Percentiles rank a stretch among this genome's conserved stretches.
These are phyloP conservation scores for Amyelois transitella DNA, from an alignment of 1,140 invertebrate genomes.

Conservation along the genomic window DNA sequence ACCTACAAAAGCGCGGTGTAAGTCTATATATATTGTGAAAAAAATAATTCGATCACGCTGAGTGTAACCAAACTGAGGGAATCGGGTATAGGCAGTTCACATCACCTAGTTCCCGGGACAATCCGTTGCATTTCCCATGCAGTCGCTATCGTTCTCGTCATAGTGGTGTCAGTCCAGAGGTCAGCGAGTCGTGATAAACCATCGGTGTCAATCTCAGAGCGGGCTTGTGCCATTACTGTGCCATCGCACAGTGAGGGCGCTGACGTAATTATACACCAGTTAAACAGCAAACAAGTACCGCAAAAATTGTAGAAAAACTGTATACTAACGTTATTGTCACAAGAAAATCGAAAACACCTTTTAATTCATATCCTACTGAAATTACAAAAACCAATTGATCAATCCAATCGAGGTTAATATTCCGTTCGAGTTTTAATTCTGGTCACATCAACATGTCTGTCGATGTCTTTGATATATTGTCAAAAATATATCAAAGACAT, in stretches of 20 bases:
- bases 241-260: not conserved
- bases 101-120: constrained; percentile 45
- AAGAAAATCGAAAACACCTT: too few species aligned
- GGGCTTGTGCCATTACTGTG: not conserved
- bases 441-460: too few species aligned
- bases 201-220: constrained; percentile 22
- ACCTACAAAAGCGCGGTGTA: constrained; percentile 20
- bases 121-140: constrained; percentile 43
- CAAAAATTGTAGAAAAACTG: not conserved
- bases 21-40: constrained; percentile 2
- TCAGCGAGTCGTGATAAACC: constrained; percentile 46
- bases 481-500: too few species aligned
- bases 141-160: constrained; percentile 32
- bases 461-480: too few species aligned
- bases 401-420: too few species aligned
- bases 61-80: not conserved
- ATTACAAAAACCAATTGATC: not conserved
- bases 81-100: constrained; percentile 12
- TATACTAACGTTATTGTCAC: not conserved
- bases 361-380: too few species aligned
- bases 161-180: constrained; percentile 11
- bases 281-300: too few species aligned
- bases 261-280: not conserved
- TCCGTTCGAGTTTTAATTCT: too few species aligned
- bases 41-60: not conserved